Percentiles rank a stretch among this genome's conserved stretches.
These are phyloP conservation scores for Cranoglanis bouderius DNA, from an alignment of 2,113 vertebrate species.

Conservation along the genomic window DNA sequence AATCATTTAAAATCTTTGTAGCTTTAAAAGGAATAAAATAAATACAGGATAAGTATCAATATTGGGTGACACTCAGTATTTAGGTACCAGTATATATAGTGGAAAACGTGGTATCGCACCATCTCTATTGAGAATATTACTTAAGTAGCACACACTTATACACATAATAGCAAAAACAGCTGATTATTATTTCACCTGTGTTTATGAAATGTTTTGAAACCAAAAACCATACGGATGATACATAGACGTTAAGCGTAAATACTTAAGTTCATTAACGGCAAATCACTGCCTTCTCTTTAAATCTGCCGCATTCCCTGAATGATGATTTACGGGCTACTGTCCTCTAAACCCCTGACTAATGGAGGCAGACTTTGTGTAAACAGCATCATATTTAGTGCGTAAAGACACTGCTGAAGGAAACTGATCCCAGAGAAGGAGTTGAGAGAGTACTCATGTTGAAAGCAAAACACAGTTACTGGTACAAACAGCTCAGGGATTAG, in stretches of 20 bases:
- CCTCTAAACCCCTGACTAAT: background rate
- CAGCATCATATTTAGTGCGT: background rate
- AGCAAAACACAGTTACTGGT: background rate
- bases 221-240: background rate
- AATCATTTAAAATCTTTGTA: too few relatives aligned
- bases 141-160: background rate
- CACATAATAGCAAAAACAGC: background rate
- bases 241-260: background rate
- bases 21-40: background rate
- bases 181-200: background rate
- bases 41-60: background rate
- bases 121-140: too few relatives aligned
- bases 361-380: background rate
- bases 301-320: background rate
- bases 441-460: background rate
- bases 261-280: background rate
- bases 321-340: background rate
- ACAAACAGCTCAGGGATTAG: background rate
- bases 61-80: background rate
- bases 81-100: background rate
- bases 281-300: background rate
- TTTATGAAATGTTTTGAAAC: background rate
- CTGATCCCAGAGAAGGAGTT: background rate
- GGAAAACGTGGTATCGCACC: background rate
- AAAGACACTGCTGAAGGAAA: constrained; percentile 1